phyloP scores from a whole-genome alignment of 2,113 vertebrate species.

The Indicator maculatus region DNA sequence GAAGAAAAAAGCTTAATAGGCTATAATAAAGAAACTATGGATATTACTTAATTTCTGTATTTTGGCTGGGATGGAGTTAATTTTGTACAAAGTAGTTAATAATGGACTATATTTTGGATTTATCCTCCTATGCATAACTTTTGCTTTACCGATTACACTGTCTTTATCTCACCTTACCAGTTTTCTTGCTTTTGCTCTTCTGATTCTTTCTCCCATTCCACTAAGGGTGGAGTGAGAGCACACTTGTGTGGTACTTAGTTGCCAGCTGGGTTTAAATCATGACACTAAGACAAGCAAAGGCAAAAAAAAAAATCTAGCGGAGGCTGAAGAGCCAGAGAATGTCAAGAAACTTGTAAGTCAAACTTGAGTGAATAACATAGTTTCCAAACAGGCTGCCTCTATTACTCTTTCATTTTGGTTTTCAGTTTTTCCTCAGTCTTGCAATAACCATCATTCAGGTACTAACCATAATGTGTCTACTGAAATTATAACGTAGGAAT shows the following conservation, averaged over 20 bases:
- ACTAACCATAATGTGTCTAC: conserved; percentile 19
- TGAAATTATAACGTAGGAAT: conserved; percentile 47
- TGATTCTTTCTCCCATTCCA: neutral
- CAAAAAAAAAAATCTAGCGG: neutral
- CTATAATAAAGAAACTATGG: neutral
- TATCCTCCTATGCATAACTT: rapidly evolving
- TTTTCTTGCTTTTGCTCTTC: neutral
- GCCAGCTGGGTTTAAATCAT: neutral
- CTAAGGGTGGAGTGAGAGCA: neutral
- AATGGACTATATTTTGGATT: neutral
- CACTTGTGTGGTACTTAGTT: rapidly evolving
- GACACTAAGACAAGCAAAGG: neutral
- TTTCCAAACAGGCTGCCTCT: neutral
- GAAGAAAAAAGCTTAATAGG: neutral
- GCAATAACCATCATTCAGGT: conserved; percentile 50
- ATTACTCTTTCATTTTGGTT: conserved; percentile 7
- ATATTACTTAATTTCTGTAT: neutral
- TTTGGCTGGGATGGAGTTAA: neutral
- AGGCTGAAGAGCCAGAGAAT: neutral
- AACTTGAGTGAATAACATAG: neutral
- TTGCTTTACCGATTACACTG: neutral
- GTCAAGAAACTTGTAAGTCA: conserved; percentile 3
- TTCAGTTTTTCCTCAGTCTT: conserved; percentile 16
- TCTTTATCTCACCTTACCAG: rapidly evolving
- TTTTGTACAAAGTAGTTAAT: neutral